Base-by-base conservation (phyloP, 2,113 vertebrate species). In the Pyxicephalus adspersus region DNA sequence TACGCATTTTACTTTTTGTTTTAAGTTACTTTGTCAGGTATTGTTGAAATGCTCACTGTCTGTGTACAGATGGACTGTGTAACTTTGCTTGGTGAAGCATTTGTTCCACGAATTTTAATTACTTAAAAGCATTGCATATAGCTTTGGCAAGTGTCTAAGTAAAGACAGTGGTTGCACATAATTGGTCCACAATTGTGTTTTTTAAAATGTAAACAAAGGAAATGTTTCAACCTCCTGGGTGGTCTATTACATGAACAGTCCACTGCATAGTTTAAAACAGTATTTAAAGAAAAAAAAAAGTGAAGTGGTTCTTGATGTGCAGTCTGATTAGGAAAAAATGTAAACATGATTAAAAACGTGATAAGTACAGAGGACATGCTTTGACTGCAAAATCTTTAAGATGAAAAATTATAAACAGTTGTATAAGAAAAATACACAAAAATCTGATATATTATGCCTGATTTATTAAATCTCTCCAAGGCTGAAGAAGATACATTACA, bases 141-240 rank as follows among this genome's bases (percentile, higher is more conserved):
- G 65, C 34, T 79, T 60, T 79, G 28, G 31, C 31, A 31, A 71
- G 34, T 31, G 18, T 63, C n/a, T 60, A 11, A 75, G 29, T 17
- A n/a, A 60, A 38, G 20, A 31, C 29, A 60, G 26, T 58, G 29
- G 26, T 75, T 60, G 31, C 23, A 22, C n/a, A 60, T 75, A 60
- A 60, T 55, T 75, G 25, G 57, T 63, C 55, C 29, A 61, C 28
- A 71, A 23, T 70, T 61, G 65, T 70, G 23, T 55, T 71, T 60
- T 80, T 80, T 20, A 71, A 31, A 65, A 3, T n/a, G 8, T 34
- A 51, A 81, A 73, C 79, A 75, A 57, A 75, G 61, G 29, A 57
- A 66, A 66, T 22, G 50, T 50, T 82, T 75, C 22, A 74, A 66
- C 70, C 22, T 34, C 6, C 63, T 82, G 80, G 80, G 80, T 82